Percentiles rank a stretch among this genome's conserved stretches.
These are phyloP conservation scores for Cephalopholis sonnerati DNA, from an alignment of 2,113 vertebrate genomes.

Conservation along the genomic window DNA sequence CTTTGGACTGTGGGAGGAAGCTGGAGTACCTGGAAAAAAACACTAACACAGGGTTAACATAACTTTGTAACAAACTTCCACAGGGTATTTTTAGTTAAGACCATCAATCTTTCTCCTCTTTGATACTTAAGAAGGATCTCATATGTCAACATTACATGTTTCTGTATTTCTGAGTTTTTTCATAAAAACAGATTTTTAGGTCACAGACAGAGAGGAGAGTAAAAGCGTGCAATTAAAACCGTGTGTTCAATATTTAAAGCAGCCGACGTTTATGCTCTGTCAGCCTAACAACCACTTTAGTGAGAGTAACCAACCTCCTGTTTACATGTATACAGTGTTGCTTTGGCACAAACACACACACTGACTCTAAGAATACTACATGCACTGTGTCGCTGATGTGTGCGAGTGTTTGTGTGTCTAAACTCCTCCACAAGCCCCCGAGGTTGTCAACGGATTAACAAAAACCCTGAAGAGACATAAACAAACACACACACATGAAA, in stretches of 20 bases:
- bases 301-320: slow-evolving; percentile 32
- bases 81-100: background rate
- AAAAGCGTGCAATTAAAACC: slow-evolving; percentile 18
- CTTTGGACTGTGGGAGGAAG: too few species aligned
- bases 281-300: slow-evolving; percentile 42
- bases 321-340: slow-evolving; percentile 41
- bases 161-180: background rate
- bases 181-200: background rate
- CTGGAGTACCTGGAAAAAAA: too few species aligned
- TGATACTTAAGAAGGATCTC: background rate
- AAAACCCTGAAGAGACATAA: slow-evolving; percentile 22
- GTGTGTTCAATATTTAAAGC: slow-evolving; percentile 38
- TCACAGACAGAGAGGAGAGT: slow-evolving; percentile 5
- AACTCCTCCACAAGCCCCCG: slow-evolving; percentile 26
- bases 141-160: background rate
- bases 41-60: too few species aligned
- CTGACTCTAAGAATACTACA: slow-evolving; percentile 25
- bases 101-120: background rate
- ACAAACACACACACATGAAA: slow-evolving; percentile 7
- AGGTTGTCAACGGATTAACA: slow-evolving; percentile 48
- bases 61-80: too few species aligned
- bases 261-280: slow-evolving; percentile 29
- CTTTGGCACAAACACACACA: slow-evolving; percentile 42
- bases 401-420: background rate
- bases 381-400: slow-evolving; percentile 11